Conservation (phyloP, 2,888 invertebrate genomes). For the Rhagonycha lutea region DNA sequence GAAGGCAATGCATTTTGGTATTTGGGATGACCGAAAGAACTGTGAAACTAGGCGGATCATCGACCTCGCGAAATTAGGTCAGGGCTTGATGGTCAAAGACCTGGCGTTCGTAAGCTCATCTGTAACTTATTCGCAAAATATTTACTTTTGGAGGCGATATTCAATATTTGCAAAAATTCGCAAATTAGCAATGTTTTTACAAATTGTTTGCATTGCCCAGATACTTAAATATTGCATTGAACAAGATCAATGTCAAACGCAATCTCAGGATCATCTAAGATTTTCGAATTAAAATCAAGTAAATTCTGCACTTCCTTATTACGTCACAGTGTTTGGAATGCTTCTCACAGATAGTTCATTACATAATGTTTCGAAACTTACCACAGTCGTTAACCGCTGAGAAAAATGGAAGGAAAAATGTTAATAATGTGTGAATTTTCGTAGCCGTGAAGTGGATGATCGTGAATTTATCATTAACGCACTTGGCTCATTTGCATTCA, state of each 20-base stretch:
- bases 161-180: slow-evolving; percentile 4
- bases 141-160: slow-evolving; percentile 21
- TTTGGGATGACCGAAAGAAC: slow-evolving; percentile 43
- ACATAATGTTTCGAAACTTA: slow-evolving; percentile 17
- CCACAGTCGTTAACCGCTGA: slow-evolving; percentile 11
- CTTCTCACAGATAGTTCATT: slow-evolving; percentile 21
- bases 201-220: neutral
- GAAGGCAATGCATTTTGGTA: slow-evolving; percentile 35
- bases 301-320: slow-evolving; percentile 9
- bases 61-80: slow-evolving; percentile 57
- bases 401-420: slow-evolving; percentile 21
- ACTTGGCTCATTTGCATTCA: neutral
- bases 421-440: slow-evolving; percentile 23
- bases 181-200: neutral
- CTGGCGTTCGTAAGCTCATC: slow-evolving; percentile 53
- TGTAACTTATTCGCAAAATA: slow-evolving; percentile 32
- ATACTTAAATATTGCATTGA: neutral
- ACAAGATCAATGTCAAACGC: neutral
- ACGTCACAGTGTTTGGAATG: slow-evolving; percentile 12
- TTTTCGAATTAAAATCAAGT: slow-evolving; percentile 5
- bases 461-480: slow-evolving; percentile 3
- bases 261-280: slow-evolving; percentile 15
- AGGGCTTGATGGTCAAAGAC: slow-evolving; percentile 55
- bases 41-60: slow-evolving; percentile 55
- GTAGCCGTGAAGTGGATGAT: slow-evolving; percentile 23